These are phyloP conservation scores for Hydractinia echinata DNA, from an alignment of 30 jellyfish, hydroid and myxozoan genomes.

Conservation along the genomic window DNA sequence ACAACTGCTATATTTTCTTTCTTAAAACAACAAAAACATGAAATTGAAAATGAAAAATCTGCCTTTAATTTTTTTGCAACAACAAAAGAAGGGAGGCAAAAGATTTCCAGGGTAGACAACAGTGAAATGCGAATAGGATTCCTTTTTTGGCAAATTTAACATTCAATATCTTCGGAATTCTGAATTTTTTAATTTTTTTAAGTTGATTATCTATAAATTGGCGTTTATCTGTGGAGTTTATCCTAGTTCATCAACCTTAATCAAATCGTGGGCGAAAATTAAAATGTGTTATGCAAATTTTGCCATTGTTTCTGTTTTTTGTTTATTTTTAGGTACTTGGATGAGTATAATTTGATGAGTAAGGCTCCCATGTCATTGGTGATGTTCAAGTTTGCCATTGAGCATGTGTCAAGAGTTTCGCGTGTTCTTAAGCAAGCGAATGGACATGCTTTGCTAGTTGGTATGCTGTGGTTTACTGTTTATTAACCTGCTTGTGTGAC, in stretches of 20 bases:
- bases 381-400: constrained; percentile 95
- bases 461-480: constrained; percentile 30
- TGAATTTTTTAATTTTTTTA: neutral
- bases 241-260: neutral
- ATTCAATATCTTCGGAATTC: too few species aligned
- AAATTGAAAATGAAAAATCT: too few species aligned
- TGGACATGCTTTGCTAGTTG: constrained; percentile 97
- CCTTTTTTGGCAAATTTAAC: too few species aligned
- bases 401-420: constrained; percentile 92
- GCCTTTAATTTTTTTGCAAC: too few species aligned
- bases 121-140: too few species aligned
- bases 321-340: constrained; percentile 55
- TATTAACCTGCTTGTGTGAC: too few species aligned
- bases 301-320: neutral
- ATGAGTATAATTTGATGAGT: constrained; percentile 92
- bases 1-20: too few species aligned
- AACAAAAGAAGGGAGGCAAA: too few species aligned
- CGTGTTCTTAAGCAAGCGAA: constrained; percentile 87
- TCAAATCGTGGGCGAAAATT: too few species aligned
- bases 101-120: too few species aligned
- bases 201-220: neutral
- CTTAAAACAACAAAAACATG: too few species aligned
- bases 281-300: neutral
- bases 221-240: neutral
- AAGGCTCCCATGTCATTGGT: constrained; percentile 97